phyloP scores from a whole-genome alignment of 2,113 vertebrate species.

The Notiomystis cincta region DNA sequence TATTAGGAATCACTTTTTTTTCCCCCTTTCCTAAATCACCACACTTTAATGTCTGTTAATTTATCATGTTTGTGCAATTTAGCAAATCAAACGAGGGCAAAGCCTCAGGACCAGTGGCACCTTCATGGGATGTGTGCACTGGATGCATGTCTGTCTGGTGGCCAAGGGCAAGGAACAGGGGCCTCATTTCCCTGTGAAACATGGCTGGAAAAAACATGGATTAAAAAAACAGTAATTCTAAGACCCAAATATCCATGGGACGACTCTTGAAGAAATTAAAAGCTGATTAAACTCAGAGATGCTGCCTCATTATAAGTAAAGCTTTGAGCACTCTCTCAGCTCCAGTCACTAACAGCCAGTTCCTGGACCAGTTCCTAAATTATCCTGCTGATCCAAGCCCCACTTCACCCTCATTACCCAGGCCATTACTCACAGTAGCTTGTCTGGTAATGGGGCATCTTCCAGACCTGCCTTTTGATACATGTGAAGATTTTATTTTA shows the following conservation, averaged over 20 bases:
- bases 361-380: not conserved
- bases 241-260: not conserved
- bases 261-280: not conserved
- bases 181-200: not conserved
- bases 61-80: not conserved
- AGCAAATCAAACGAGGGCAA: not conserved
- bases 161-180: not conserved
- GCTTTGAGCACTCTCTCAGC: not conserved
- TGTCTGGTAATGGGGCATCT: not conserved
- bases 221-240: not conserved
- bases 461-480: not conserved
- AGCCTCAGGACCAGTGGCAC: not conserved
- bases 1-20: not conserved
- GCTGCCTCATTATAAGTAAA: not conserved
- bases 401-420: not conserved
- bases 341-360: not conserved
- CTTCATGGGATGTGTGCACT: not conserved
- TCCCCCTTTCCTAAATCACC: not conserved
- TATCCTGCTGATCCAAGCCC: not conserved
- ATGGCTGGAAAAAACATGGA: not conserved
- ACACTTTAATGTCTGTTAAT: not conserved
- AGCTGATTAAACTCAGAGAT: not conserved
- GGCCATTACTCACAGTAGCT: not conserved
- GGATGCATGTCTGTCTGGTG: not conserved
- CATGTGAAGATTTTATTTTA: not conserved